Evolutionary conservation across 2,797 vertebrate genomes (phyloP).

Genomic region (Iguana delicatissima): DNA sequence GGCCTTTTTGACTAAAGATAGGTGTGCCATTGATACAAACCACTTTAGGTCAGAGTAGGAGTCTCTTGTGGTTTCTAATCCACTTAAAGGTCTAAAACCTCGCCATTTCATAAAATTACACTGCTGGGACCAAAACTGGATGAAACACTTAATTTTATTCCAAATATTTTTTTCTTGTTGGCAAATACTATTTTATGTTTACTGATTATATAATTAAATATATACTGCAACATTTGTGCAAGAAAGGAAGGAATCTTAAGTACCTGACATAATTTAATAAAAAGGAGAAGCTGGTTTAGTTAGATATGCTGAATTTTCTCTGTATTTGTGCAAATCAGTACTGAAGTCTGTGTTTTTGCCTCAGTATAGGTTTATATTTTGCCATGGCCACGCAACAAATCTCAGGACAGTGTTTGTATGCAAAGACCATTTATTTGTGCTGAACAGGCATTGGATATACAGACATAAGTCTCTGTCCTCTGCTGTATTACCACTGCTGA

Average conservation of each 20-base stretch:
- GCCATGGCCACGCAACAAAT: neutral
- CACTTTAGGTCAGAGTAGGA: neutral
- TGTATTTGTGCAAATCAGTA: neutral
- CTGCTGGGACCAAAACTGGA: neutral
- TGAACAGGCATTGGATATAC: neutral
- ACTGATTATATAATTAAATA: neutral
- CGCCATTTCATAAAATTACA: neutral
- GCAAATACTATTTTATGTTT: neutral
- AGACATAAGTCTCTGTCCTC: neutral
- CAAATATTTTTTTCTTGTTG: neutral
- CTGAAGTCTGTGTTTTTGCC: neutral
- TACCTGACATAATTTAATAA: neutral
- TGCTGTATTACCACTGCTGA: neutral
- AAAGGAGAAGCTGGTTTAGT: neutral
- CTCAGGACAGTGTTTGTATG: neutral
- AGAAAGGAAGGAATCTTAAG: neutral
- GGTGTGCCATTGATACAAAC: neutral
- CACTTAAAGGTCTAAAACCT: too few species aligned
- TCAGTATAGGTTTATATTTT: neutral
- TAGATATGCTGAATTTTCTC: neutral
- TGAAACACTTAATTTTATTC: neutral
- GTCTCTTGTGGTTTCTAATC: neutral
- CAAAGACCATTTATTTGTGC: neutral
- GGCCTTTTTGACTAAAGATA: neutral
- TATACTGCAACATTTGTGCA: neutral